Percentiles rank a stretch among this genome's conserved stretches.
Conservation (phyloP, 2,888 invertebrate species). For the Seira sanloemensis region DNA sequence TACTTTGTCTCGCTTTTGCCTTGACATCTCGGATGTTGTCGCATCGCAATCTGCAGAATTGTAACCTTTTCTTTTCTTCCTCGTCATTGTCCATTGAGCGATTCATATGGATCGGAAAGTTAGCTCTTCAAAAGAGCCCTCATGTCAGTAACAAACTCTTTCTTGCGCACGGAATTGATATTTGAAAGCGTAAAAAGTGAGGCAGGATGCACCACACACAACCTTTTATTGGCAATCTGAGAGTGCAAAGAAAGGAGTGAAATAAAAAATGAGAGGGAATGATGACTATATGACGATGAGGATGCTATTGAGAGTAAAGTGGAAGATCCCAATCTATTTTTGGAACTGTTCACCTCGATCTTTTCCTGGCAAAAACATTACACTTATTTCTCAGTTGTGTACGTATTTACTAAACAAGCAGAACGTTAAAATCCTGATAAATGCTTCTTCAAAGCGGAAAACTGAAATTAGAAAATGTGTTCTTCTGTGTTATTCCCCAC, state of each 20-base stretch:
- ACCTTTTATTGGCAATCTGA: background rate
- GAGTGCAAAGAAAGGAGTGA: background rate
- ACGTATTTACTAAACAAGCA: slow-evolving; percentile 40
- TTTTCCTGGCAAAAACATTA: slow-evolving; percentile 49
- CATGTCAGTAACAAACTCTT: background rate
- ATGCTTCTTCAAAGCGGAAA: slow-evolving; percentile 6
- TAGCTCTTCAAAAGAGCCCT: background rate
- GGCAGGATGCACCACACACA: background rate
- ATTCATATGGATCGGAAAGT: background rate
- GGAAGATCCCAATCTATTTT: slow-evolving; percentile 57
- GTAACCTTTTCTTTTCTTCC: slow-evolving; percentile 25
- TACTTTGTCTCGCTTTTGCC: slow-evolving; percentile 50
- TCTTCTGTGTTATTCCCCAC: background rate
- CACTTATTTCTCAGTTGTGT: slow-evolving; percentile 5
- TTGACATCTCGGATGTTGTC: slow-evolving; percentile 55
- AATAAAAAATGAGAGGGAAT: background rate
- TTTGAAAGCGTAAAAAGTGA: slow-evolving; percentile 2
- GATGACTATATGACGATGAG: background rate
- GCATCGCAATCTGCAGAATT: slow-evolving; percentile 44
- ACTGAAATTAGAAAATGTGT: background rate
- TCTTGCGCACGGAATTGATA: slow-evolving; percentile 1
- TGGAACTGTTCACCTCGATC: slow-evolving; percentile 61
- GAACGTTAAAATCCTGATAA: background rate
- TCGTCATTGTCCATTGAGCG: slow-evolving; percentile 52
- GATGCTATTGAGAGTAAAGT: background rate